phyloP scores from a whole-genome alignment of 2,888 invertebrate species.

The Glaucopsyche alexis region DNA sequence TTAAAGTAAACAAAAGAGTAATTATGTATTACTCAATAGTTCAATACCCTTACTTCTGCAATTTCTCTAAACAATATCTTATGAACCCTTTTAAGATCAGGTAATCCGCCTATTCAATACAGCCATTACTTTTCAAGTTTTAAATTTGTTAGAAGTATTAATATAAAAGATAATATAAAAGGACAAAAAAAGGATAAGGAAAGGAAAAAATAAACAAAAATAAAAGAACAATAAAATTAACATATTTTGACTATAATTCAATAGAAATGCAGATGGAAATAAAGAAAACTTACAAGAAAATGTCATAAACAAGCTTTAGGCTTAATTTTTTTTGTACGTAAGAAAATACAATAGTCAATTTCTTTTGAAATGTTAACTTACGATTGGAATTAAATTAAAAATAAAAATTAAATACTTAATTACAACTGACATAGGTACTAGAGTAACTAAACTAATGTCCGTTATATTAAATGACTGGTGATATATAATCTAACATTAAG shows the following conservation, averaged over 20 bases:
- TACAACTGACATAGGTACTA: constrained; percentile 76
- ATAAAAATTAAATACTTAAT: constrained; percentile 78
- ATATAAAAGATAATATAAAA: background rate
- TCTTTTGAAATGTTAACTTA: constrained; percentile 74
- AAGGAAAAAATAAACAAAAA: constrained; percentile 44
- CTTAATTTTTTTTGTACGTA: constrained; percentile 72
- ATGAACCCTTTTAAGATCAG: too few species aligned
- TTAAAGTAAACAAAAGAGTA: too few species aligned
- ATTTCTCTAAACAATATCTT: too few species aligned
- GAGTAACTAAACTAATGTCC: constrained; percentile 69
- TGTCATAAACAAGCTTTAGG: constrained; percentile 76
- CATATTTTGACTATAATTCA: constrained; percentile 80
- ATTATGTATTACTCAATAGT: too few species aligned
- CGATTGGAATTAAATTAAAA: constrained; percentile 74
- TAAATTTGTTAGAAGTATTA: background rate
- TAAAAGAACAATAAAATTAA: constrained; percentile 63
- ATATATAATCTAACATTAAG: constrained; percentile 73
- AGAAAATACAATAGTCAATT: constrained; percentile 66
- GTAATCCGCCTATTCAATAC: background rate
- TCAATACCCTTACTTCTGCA: too few species aligned
- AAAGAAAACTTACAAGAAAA: constrained; percentile 77
- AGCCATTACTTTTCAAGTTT: background rate
- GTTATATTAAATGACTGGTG: constrained; percentile 79
- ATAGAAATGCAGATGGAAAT: constrained; percentile 80
- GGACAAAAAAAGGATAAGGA: constrained; percentile 31